Percentiles rank a stretch among this genome's conserved stretches.
Evolutionary conservation across 2,888 invertebrate genomes (phyloP).

Genomic region (Drosophila siamana): DNA sequence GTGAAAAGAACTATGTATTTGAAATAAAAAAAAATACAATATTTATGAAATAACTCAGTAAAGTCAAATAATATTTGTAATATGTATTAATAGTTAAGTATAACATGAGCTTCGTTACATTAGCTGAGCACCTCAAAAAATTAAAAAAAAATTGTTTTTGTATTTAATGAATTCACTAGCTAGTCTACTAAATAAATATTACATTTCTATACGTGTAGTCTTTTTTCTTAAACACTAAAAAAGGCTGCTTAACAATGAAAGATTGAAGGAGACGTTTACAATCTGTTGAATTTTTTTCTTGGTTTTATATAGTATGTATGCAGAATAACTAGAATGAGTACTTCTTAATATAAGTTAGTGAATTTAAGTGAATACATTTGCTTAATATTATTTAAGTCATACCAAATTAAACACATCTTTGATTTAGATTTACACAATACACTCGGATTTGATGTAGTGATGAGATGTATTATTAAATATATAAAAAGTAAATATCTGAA

Average conservation of each 20-base stretch:
- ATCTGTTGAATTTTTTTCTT: constrained; percentile 15
- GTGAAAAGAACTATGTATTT: background rate
- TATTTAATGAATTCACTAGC: constrained; percentile 53
- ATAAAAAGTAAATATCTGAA: constrained; percentile 11
- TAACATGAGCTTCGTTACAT: constrained; percentile 3
- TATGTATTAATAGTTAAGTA: background rate
- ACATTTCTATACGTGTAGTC: background rate
- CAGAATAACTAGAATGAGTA: background rate
- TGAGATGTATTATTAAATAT: background rate
- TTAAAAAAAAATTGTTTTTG: constrained; percentile 28
- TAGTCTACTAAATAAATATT: constrained; percentile 50
- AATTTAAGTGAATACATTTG: constrained; percentile 47
- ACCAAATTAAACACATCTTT: constrained; percentile 38
- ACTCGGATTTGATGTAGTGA: constrained; percentile 9
- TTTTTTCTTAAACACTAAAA: background rate
- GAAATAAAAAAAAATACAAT: background rate
- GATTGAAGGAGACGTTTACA: constrained; percentile 53
- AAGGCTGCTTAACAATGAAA: constrained; percentile 37
- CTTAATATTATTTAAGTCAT: constrained; percentile 40
- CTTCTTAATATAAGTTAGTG: constrained; percentile 35
- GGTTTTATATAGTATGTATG: constrained; percentile 21
- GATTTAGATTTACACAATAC: constrained; percentile 11
- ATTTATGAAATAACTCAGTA: background rate
- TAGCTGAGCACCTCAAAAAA: constrained; percentile 24
- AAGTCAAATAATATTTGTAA: background rate